Base-by-base conservation (phyloP, 1,140 invertebrate genomes). In the Drosophila truncata region DNA sequence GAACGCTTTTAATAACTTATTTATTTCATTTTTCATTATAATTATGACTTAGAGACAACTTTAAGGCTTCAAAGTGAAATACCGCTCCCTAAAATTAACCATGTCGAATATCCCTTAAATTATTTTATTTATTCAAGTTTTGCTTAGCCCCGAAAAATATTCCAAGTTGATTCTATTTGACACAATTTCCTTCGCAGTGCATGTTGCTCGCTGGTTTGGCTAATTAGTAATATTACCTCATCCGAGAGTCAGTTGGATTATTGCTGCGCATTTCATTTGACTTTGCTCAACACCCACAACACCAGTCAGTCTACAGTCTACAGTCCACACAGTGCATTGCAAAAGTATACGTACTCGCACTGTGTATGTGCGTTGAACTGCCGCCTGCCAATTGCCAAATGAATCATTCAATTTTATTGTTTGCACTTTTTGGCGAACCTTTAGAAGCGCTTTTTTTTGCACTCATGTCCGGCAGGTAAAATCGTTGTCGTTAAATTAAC, bases 191-290 rank as follows among this genome's bases (percentile, higher is more conserved):
- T 14, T 16, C 39, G 18, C 62, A 62, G 57, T 65, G 63, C 39
- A 55, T 49, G 16, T 29, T 35, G 16, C 23, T 52, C 20, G 50
- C 18, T 35, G 39, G 41, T 37, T 62, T 55, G 63, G 47, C 65
- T 80, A 84, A 84, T 83, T 63, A 80, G 72, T 55, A 50, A 50
- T 74, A 82, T 85, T 85, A 82, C 82, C 74, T 87, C 79, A 82
- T 82, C 67, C 67, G 60, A 61, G 50, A 61, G 61, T 55, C 60
- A 52, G 47, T 20, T 31, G 54, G 70, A 57, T 76, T 78, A 74
- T 57, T 86, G 78, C 82, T 86, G 82, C 82, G 73, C 82, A 86
- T 70, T 86, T 85, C 46, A 61, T 64, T 52, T 50, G 64, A 71
- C 23, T 71, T 71, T 69, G 41, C 69, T 57, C 49, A 66, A 76